Conservation (phyloP, 2,113 vertebrate genomes). For the Microcebus tavaratra region DNA sequence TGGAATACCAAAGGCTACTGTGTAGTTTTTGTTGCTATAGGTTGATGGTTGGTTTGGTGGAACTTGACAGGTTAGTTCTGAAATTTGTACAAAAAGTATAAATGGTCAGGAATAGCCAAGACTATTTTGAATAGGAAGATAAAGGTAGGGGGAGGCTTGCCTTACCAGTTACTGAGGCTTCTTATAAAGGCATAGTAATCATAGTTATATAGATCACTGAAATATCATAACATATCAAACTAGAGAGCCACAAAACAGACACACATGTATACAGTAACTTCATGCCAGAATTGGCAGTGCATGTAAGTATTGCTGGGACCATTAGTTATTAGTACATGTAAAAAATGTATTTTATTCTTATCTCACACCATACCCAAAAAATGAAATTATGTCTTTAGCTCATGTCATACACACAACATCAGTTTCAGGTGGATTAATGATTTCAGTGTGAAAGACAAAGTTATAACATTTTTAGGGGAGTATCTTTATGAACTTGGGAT, state of each 20-base stretch:
- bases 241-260: background rate
- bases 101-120: background rate
- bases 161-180: background rate
- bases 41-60: background rate
- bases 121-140: background rate
- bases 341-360: constrained; percentile 15
- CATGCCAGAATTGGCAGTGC: background rate
- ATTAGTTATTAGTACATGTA: background rate
- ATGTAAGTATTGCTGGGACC: background rate
- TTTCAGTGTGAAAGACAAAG: background rate
- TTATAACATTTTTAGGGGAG: background rate
- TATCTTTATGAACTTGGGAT: background rate
- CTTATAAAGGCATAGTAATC: background rate
- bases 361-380: background rate
- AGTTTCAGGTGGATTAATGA: background rate
- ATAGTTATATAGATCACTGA: background rate
- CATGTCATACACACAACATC: background rate
- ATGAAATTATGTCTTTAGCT: background rate
- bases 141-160: background rate
- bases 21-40: background rate
- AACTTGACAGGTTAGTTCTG: background rate
- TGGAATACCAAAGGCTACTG: background rate
- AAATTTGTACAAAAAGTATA: background rate
- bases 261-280: background rate
- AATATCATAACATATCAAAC: background rate